Base-by-base conservation (phyloP, 2,113 vertebrate genomes). In the Paramormyrops kingsleyae region DNA sequence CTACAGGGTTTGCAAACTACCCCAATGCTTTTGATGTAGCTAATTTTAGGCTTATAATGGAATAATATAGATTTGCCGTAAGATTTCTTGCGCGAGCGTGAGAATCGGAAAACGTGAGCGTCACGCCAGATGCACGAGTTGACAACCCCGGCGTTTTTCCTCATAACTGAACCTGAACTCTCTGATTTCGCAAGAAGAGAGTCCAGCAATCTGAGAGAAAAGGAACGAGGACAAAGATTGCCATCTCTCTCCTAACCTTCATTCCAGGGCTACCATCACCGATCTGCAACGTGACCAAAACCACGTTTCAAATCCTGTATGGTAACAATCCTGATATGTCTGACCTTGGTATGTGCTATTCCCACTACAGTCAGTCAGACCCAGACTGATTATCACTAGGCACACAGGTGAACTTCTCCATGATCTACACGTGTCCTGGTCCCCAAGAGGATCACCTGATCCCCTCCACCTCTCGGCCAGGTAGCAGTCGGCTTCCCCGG, bases 401-500 rank as follows among this genome's bases (percentile, higher is more conserved):
- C 44, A 86, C 46, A 27, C 44, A 27, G 83, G 13, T 27, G 13
- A 86, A 27, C 62, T 13, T 13, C 62, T 4, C n/a, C n/a, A n/a
- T 13, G 47, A 85, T 27, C 27, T 27, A 70, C 62, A 27, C 19
- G 3, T 27, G 46, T 62, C 89, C n/a, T 1, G 31, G 77, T 44
- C 39, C 24, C 2, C 49, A 4, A 19, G 31, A n/a, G 27, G 90
- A 97, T 91, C 94, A 99, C 99, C 99, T 89, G 97, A 97, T 88
- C 98, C 98, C 24, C 97, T 95, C 97, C 99, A 99, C 94, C 98
- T 96, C 92, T 99, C 98, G 1, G 97, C 96, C 91, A 99, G 93
- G 88, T 99, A 97, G 92, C 99, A 99, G 77, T 98, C 97, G 0
- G 80, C 94, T 94, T 99, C 98, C 0, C 98, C 98, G 0, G 99